phyloP scores from a whole-genome alignment of 1,140 invertebrate genomes.

The Drosophila albomicans region DNA sequence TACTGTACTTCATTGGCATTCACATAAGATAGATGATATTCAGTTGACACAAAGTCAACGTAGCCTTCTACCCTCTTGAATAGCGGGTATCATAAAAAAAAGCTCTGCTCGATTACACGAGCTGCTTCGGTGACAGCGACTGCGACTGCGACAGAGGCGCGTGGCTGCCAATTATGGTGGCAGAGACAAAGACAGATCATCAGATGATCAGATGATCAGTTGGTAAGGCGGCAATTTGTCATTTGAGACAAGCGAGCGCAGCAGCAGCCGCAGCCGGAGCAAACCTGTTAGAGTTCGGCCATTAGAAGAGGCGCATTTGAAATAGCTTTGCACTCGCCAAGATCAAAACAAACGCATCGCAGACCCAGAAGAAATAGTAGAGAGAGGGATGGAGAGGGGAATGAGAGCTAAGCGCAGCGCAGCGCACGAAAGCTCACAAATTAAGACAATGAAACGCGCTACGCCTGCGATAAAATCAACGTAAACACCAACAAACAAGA shows the following conservation, averaged over 20 bases:
- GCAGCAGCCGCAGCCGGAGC: too few species aligned
- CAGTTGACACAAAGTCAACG: too few species aligned
- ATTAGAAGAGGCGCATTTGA: slow-evolving; percentile 44
- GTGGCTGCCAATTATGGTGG: slow-evolving; percentile 72
- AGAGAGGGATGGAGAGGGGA: neutral
- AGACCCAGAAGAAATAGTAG: neutral
- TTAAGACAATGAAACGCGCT: slow-evolving; percentile 80
- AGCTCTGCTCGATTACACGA: slow-evolving; percentile 38
- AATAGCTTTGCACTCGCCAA: slow-evolving; percentile 31
- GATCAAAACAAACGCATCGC: slow-evolving; percentile 28
- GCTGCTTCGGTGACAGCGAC: neutral
- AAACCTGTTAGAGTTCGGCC: slow-evolving; percentile 45
- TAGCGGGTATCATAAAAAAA: slow-evolving; percentile 28
- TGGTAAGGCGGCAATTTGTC: slow-evolving; percentile 58
- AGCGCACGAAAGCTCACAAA: slow-evolving; percentile 53
- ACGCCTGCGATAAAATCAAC: slow-evolving; percentile 72
- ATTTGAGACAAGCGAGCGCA: slow-evolving; percentile 48
- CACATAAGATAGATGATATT: too few species aligned
- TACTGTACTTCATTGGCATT: too few species aligned
- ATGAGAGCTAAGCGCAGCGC: neutral
- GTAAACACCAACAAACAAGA: slow-evolving; percentile 63
- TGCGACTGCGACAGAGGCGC: slow-evolving; percentile 46
- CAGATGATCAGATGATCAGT: slow-evolving; percentile 39
- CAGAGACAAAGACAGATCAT: slow-evolving; percentile 36
- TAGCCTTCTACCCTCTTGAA: too few species aligned